Conservation (phyloP, 2,797 vertebrate genomes). For the Microhierax caerulescens region DNA sequence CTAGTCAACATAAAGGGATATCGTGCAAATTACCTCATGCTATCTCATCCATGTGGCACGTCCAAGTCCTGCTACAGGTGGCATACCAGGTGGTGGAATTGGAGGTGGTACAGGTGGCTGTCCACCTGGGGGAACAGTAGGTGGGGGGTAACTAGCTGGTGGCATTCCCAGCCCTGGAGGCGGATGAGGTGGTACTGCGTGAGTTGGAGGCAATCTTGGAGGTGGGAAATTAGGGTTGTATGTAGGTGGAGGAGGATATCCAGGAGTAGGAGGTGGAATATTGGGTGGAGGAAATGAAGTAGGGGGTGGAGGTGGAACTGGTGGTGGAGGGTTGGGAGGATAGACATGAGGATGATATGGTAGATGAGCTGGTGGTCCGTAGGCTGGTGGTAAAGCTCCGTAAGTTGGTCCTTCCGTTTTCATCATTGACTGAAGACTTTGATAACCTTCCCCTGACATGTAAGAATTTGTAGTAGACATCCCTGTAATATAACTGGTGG, state of each 20-base stretch:
- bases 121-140: conserved; percentile 86
- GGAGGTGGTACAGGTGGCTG: conserved; percentile 89
- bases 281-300: conserved; percentile 81
- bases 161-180: conserved; percentile 88
- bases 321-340: conserved; percentile 80
- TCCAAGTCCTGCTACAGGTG: conserved; percentile 84
- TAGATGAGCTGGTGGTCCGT: conserved; percentile 84
- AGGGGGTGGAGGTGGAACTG: conserved; percentile 85
- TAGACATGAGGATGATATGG: conserved; percentile 87
- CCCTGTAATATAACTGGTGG: conserved; percentile 87
- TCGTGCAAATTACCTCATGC: conserved; percentile 48
- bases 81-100: conserved; percentile 90
- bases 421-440: conserved; percentile 97
- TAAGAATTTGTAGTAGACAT: conserved; percentile 97
- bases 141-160: conserved; percentile 88
- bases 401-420: conserved; percentile 93
- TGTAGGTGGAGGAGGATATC: conserved; percentile 86
- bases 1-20: conserved; percentile 15
- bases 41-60: conserved; percentile 94
- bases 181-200: conserved; percentile 84
- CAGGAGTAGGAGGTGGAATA: conserved; percentile 81
- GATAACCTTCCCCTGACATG: conserved; percentile 95
- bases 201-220: conserved; percentile 85
- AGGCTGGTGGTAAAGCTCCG: conserved; percentile 84
- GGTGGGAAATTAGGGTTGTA: conserved; percentile 91